Conservation (phyloP, 2,888 invertebrate species). For the Uropetala carovei region DNA sequence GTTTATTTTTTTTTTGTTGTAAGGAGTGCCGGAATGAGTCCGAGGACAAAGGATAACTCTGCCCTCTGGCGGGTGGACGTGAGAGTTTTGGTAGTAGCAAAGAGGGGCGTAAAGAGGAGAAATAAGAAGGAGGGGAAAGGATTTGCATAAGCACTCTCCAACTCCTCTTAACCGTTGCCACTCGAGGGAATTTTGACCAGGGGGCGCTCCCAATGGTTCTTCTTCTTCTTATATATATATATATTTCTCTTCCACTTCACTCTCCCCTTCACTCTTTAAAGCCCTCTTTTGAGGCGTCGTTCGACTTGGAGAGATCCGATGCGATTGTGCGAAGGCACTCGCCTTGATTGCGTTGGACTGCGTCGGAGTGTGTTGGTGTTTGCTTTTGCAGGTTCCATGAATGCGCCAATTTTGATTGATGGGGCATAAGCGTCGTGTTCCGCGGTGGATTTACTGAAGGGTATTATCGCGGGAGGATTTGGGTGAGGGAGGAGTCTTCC, state of each 20-base stretch:
- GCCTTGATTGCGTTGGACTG: background rate
- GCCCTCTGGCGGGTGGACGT: constrained; percentile 3
- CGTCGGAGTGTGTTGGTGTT: background rate
- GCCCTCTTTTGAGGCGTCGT: background rate
- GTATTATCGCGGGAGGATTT: background rate
- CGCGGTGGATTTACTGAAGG: background rate
- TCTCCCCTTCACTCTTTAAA: background rate
- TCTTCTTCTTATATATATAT: background rate
- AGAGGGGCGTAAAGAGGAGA: background rate
- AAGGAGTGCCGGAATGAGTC: constrained; percentile 17
- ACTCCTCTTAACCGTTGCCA: background rate
- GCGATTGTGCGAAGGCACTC: constrained; percentile 6
- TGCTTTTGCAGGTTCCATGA: background rate
- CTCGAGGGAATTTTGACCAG: constrained; percentile 23
- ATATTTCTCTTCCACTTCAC: background rate
- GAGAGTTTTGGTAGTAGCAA: background rate
- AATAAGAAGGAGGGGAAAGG: background rate
- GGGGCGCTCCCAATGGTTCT: constrained; percentile 16
- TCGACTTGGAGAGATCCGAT: background rate
- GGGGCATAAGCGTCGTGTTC: background rate
- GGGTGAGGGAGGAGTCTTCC: background rate
- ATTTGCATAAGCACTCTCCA: constrained; percentile 53
- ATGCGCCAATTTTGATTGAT: constrained; percentile 24
- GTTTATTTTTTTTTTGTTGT: background rate
- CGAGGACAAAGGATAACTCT: background rate